Conservation (phyloP, 2,888 invertebrate genomes). For the Thereva unica region DNA sequence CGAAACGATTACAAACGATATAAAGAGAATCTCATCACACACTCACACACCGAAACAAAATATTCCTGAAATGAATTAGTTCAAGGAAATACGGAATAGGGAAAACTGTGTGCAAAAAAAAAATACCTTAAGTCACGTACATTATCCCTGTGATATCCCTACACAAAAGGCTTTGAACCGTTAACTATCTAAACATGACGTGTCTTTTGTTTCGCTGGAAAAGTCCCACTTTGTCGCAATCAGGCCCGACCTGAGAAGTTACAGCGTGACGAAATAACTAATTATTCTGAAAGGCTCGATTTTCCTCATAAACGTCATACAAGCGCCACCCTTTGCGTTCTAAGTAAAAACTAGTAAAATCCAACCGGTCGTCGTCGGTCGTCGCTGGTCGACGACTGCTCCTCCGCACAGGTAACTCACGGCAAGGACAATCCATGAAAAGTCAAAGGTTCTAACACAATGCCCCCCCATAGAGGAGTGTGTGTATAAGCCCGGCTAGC, state of each 20-base stretch:
- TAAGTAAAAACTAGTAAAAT: conserved; percentile 1
- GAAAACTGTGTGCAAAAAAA: too few species aligned
- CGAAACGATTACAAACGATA: too few species aligned
- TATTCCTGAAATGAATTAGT: too few species aligned
- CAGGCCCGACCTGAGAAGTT: background rate
- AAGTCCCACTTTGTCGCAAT: background rate
- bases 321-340: conserved; percentile 11
- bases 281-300: conserved; percentile 27
- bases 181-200: too few species aligned
- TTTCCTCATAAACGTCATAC: conserved; percentile 27
- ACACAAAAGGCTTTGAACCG: too few species aligned
- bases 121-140: too few species aligned
- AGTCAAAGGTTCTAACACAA: conserved; percentile 13
- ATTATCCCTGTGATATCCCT: too few species aligned
- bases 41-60: too few species aligned
- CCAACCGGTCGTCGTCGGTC: background rate
- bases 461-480: too few species aligned
- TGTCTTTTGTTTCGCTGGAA: conserved; percentile 13
- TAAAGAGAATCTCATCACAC: too few species aligned
- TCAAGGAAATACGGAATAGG: too few species aligned
- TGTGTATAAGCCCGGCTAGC: background rate
- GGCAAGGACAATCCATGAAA: conserved; percentile 20
- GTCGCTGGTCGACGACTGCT: too few species aligned
- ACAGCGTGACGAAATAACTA: conserved; percentile 18
- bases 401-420: conserved; percentile 9